Percentiles rank a stretch among this genome's conserved stretches.
Evolutionary conservation across 2,888 invertebrate genomes (phyloP).

Genomic region (Epirrhoe alternata): DNA sequence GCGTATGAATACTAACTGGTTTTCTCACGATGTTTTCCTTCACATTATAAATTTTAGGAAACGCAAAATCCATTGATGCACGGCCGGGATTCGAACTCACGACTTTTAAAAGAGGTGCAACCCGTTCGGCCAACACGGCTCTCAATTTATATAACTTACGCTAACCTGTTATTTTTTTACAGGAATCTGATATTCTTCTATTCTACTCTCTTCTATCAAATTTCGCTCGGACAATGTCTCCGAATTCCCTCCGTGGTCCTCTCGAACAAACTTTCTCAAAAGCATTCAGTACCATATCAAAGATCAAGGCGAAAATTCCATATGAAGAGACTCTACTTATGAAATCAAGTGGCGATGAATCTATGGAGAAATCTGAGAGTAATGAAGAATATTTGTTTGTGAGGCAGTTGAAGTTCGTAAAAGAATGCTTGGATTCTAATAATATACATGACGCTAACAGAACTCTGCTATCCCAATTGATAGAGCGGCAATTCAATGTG

Average conservation of each 20-base stretch:
- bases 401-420: conserved; percentile 62
- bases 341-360: conserved; percentile 4
- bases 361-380: background rate
- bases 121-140: too few species aligned
- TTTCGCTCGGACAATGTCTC: conserved; percentile 85
- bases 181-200: conserved; percentile 77
- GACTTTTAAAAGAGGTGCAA: too few species aligned
- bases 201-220: conserved; percentile 82
- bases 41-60: too few species aligned
- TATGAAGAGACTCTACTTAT: conserved; percentile 28
- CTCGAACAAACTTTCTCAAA: conserved; percentile 78
- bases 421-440: conserved; percentile 75
- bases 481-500: conserved; percentile 77
- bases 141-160: background rate
- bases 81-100: too few species aligned
- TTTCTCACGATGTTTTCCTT: too few species aligned
- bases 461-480: conserved; percentile 74
- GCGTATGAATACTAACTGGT: too few species aligned
- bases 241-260: conserved; percentile 82
- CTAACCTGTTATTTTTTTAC: conserved; percentile 42
- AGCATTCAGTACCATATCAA: conserved; percentile 54
- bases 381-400: conserved; percentile 56
- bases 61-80: too few species aligned
- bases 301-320: conserved; percentile 37
- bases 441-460: conserved; percentile 86